phyloP scores from a whole-genome alignment of 37 sponge, comb jelly and placozoan genomes.

The Aplysina aerophoba region DNA sequence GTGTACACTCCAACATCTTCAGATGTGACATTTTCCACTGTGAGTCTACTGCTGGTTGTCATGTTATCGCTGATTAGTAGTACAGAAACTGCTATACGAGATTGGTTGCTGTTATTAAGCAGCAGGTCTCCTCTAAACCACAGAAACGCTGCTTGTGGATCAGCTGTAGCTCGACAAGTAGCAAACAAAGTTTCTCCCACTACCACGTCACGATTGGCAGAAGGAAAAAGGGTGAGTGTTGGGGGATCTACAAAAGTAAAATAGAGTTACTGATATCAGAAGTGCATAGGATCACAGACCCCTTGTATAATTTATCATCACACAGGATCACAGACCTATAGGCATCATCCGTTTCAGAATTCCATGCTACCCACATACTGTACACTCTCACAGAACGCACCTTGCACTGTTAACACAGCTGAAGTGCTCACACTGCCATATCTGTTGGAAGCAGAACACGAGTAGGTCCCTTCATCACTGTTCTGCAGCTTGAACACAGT shows the following conservation, averaged over 20 bases:
- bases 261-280: background rate
- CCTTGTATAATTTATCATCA: no score
- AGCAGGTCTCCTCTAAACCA: background rate
- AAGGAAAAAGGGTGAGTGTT: background rate
- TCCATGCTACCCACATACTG: no score
- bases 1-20: background rate
- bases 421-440: constrained; percentile 7
- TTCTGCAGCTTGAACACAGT: background rate
- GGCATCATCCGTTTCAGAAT: no score
- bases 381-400: no score
- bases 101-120: background rate
- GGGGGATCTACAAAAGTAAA: background rate
- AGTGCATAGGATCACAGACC: background rate
- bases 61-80: no score
- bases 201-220: background rate
- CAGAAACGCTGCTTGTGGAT: background rate
- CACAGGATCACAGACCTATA: no score
- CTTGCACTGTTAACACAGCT: background rate
- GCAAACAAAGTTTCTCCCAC: background rate
- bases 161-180: background rate
- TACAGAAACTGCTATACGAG: background rate
- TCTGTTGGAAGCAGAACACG: constrained; percentile 18
- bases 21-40: background rate
- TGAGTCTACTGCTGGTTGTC: background rate
- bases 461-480: constrained; percentile 5